phyloP scores from a whole-genome alignment of 2,888 invertebrate genomes.

The Mechanitis mazaeus region DNA sequence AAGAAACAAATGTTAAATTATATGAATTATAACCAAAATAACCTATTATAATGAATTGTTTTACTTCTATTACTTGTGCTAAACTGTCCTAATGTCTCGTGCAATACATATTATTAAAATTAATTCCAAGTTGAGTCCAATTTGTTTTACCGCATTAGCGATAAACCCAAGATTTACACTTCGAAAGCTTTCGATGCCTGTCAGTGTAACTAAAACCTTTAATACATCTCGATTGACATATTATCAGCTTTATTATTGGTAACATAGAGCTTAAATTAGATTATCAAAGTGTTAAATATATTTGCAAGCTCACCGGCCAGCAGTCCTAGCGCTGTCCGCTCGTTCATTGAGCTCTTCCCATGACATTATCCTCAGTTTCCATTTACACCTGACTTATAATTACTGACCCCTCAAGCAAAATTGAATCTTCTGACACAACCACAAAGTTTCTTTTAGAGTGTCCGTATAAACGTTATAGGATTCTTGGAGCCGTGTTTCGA shows the following conservation, averaged over 20 bases:
- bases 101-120: constrained; percentile 5
- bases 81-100: too few relatives aligned
- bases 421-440: background rate
- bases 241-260: constrained; percentile 34
- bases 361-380: constrained; percentile 65
- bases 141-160: constrained; percentile 25
- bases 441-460: constrained; percentile 17
- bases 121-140: constrained; percentile 20
- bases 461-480: constrained; percentile 28
- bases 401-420: constrained; percentile 16
- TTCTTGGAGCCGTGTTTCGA: constrained; percentile 38
- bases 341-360: constrained; percentile 76
- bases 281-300: constrained; percentile 43
- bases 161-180: constrained; percentile 28
- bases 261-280: constrained; percentile 43
- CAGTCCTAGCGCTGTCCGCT: constrained; percentile 73
- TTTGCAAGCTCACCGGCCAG: constrained; percentile 59
- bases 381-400: constrained; percentile 40
- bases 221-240: constrained; percentile 6
- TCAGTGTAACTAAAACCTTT: constrained; percentile 24
- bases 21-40: too few relatives aligned
- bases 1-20: too few relatives aligned
- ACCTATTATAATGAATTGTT: too few relatives aligned
- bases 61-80: too few relatives aligned
- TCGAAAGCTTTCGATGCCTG: constrained; percentile 25